phyloP scores from a whole-genome alignment of 2,888 invertebrate species.

The Pristionchus mayeri region DNA sequence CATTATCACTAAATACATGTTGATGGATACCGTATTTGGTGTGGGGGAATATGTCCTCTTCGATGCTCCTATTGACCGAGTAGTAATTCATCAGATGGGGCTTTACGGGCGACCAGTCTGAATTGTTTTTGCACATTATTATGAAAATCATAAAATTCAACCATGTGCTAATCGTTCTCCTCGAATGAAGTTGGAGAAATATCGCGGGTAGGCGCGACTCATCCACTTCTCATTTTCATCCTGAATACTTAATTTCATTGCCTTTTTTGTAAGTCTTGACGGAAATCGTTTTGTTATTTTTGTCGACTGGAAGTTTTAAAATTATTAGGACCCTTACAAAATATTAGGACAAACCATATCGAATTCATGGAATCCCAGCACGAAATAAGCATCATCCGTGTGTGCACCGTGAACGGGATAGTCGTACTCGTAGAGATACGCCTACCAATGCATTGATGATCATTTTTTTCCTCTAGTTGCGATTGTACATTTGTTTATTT shows the following conservation, averaged over 20 bases:
- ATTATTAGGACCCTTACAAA: too few species aligned
- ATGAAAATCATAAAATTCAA: background rate
- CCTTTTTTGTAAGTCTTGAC: too few species aligned
- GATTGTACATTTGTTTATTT: too few species aligned
- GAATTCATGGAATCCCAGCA: conserved; percentile 1
- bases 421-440: conserved; percentile 36
- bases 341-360: background rate
- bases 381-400: conserved; percentile 7
- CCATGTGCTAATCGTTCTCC: background rate
- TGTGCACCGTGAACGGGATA: conserved; percentile 20
- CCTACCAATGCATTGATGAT: too few species aligned
- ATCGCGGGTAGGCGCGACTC: background rate
- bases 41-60: background rate
- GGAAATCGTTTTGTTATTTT: too few species aligned
- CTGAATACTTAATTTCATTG: background rate
- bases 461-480: too few species aligned
- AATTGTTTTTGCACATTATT: background rate
- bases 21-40: background rate
- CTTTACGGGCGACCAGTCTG: background rate
- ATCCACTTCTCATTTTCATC: conserved; percentile 2
- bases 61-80: background rate
- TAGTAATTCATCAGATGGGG: conserved; percentile 1
- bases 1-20: too few species aligned
- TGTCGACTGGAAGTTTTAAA: too few species aligned
- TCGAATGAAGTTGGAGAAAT: background rate